phyloP scores from a whole-genome alignment of 2,797 vertebrate genomes.

The Poeciliopsis infans region DNA sequence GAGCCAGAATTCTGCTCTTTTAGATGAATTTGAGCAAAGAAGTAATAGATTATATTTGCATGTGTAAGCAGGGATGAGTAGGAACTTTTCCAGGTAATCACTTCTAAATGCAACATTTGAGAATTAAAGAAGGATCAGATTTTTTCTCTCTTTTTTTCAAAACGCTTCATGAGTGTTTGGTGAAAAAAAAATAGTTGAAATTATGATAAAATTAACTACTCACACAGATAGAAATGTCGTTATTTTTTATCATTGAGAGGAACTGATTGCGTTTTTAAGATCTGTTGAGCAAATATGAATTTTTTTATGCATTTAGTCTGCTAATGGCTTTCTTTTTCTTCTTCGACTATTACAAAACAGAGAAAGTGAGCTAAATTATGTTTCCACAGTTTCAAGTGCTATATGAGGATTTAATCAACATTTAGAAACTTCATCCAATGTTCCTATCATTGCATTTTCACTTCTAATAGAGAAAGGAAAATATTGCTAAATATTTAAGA shows the following conservation, averaged over 20 bases:
- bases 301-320: background rate
- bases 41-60: background rate
- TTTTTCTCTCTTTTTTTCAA: background rate
- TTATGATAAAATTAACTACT: background rate
- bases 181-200: background rate
- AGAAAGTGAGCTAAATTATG: background rate
- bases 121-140: background rate
- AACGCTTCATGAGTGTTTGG: background rate
- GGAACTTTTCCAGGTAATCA: background rate
- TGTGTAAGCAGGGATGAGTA: background rate
- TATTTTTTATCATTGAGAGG: background rate
- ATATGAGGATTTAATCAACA: background rate
- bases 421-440: background rate
- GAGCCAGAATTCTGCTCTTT: background rate
- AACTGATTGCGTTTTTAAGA: background rate
- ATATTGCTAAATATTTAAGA: too few relatives aligned
- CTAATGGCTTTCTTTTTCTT: background rate
- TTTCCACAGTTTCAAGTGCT: background rate
- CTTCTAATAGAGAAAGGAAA: background rate
- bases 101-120: background rate
- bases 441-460: background rate
- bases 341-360: background rate
- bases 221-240: background rate
- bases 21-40: background rate
- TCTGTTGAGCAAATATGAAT: background rate